A percentile compares a stretch with the other conserved stretches of the same genome.
Evolutionary conservation across 2,797 vertebrate genomes (phyloP).

Genomic region (Coregonus ussuriensis): DNA sequence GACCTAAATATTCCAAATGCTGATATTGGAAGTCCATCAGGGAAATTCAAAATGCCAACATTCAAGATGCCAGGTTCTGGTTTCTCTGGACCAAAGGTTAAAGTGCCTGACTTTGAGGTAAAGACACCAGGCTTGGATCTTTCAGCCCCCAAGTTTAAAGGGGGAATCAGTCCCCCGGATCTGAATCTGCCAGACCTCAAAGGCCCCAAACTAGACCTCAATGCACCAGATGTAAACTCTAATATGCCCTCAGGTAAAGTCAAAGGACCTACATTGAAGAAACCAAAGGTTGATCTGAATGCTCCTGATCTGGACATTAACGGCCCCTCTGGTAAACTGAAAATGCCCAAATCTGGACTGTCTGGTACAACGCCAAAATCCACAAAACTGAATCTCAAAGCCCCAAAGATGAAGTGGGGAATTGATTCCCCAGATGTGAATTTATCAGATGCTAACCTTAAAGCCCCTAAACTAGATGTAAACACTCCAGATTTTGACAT

Average conservation of each 20-base stretch:
- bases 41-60: too few species aligned
- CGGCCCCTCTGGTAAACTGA: slow-evolving; percentile 20
- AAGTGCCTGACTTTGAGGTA: slow-evolving; percentile 23
- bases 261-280: too few species aligned
- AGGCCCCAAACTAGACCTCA: too few species aligned
- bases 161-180: not conserved
- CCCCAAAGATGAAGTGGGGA: slow-evolving; percentile 36
- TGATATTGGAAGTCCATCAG: too few species aligned
- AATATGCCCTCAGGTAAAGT: not conserved
- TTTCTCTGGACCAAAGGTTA: not conserved
- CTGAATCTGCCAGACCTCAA: not conserved
- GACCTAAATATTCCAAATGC: too few species aligned
- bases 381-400: slow-evolving; percentile 37
- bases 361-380: slow-evolving; percentile 2
- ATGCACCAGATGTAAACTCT: slow-evolving; percentile 21
- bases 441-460: not conserved
- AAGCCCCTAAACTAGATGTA: not conserved
- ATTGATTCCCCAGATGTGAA: not conserved
- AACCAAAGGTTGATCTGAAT: slow-evolving; percentile 28
- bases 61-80: not conserved
- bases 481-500: not conserved
- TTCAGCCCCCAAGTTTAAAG: slow-evolving; percentile 39
- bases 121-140: slow-evolving; percentile 19
- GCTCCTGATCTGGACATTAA: not conserved
- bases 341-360: slow-evolving; percentile 19